Conservation (phyloP, 1,140 invertebrate genomes). For the Gryllus bimaculatus region DNA sequence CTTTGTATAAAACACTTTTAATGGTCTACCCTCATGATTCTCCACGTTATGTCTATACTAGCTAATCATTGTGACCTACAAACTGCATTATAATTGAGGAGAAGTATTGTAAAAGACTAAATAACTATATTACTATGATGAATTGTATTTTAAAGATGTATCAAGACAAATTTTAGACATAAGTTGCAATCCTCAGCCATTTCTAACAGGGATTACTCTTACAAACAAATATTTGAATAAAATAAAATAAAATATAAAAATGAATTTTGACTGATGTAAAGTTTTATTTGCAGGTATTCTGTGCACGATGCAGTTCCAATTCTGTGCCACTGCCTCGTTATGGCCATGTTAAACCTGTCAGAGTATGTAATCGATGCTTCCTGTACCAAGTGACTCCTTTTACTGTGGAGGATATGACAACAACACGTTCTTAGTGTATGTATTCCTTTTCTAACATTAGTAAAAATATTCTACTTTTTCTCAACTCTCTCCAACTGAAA, state of each 20-base stretch:
- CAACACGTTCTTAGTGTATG: slow-evolving; percentile 18
- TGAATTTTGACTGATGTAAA: neutral
- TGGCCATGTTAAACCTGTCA: slow-evolving; percentile 82
- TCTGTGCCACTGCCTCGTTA: slow-evolving; percentile 86
- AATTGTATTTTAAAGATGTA: too few species aligned
- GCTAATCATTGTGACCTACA: too few species aligned
- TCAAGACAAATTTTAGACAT: too few species aligned
- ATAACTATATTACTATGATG: too few species aligned
- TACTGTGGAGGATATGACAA: slow-evolving; percentile 34
- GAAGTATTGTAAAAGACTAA: too few species aligned
- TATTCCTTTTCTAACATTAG: neutral
- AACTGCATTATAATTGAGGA: too few species aligned
- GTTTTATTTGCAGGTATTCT: slow-evolving; percentile 66
- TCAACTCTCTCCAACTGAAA: neutral
- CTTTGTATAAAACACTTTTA: too few species aligned
- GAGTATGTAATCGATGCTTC: slow-evolving; percentile 91
- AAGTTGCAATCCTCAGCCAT: too few species aligned
- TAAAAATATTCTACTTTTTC: neutral
- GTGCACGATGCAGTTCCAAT: slow-evolving; percentile 84
- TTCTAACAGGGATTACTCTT: neutral
- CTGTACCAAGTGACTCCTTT: slow-evolving; percentile 59
- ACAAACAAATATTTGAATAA: neutral
- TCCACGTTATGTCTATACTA: too few species aligned
- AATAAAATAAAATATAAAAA: neutral
- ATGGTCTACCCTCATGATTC: too few species aligned